Evolutionary conservation across 2,113 vertebrate species (phyloP), one percentile per base, ranked within the genome.

Genomic region (Holacanthus passer): DNA sequence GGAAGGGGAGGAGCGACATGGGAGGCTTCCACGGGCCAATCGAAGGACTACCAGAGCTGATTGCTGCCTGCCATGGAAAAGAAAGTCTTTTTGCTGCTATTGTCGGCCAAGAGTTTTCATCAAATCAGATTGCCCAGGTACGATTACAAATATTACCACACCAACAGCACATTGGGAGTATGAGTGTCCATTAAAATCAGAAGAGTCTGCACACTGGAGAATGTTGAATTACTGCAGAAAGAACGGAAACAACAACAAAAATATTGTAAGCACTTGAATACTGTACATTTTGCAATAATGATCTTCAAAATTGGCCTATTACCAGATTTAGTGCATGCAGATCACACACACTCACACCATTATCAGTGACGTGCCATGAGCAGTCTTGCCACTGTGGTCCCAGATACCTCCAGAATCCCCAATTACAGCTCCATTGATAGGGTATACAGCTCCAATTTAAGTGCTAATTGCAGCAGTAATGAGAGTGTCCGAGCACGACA

Each of bases 391-490:
- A 94, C 96, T 95, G 93, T 94, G 94, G 94, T 96, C 96, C 94
- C 95, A 96, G 96, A 95, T 95, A 95, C 96, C 96, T 96, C 96
- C 95, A 94, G 96, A 96, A 97, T 96, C 96, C 95, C 95, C 96
- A 96, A 97, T 98, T 97, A 97, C 96, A 96, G 96, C 95, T 95
- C 95, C 96, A 96, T 95, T 96, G 96, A 97, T 95, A 95, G 96
- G 97, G 95, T 97, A 97, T 97, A 96, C 96, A 96, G 96, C 97
- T 97, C 96, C 97, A 96, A 96, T 98, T 96, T 97, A 97, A 97
- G 97, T 97, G 97, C 96, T 99, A 99, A 99, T 99, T 98, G 97
- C 95, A 94, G 96, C 95, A 95, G 96, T 98, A 97, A 99, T 98
- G 97, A 98, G 97, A 97, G 96, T 96, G 96, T 97, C 96, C 96